These are phyloP conservation scores for Diplosoma virens DNA, from an alignment of 23 tunicate species.

Conservation along the genomic window DNA sequence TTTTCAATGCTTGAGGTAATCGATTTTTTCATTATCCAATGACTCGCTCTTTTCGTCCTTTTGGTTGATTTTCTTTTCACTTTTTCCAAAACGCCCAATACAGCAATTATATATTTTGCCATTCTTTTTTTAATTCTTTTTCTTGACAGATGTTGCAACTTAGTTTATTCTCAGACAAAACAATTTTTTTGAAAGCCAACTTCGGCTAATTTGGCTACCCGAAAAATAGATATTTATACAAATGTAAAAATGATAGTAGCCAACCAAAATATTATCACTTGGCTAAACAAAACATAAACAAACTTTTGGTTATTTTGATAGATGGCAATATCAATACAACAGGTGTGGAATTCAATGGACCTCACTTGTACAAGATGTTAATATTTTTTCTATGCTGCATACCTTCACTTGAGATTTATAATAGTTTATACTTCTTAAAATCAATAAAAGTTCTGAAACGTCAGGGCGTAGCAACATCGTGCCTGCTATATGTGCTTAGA, in stretches of 20 bases:
- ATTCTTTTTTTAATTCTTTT: background rate
- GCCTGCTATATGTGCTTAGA: background rate
- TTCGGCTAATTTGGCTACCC: background rate
- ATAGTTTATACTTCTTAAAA: background rate
- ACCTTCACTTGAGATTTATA: background rate
- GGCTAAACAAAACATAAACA: background rate
- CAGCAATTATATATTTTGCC: background rate
- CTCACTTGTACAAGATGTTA: background rate
- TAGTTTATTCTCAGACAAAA: background rate
- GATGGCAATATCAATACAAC: background rate
- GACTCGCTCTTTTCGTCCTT: background rate
- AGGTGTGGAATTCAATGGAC: background rate
- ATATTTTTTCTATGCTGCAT: background rate
- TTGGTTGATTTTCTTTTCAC: background rate
- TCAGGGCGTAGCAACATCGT: background rate
- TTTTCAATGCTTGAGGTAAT: background rate
- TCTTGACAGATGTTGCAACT: background rate
- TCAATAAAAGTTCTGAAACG: background rate
- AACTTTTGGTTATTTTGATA: background rate
- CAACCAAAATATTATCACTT: background rate
- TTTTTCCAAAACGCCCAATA: background rate
- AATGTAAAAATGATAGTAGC: background rate
- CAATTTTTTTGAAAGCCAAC: background rate
- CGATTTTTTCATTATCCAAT: background rate
- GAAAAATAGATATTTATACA: background rate